A percentile compares a stretch with the other conserved stretches of the same genome.
These are phyloP conservation scores for Argopecten irradians DNA, from an alignment of 1,140 invertebrate genomes.

Conservation along the genomic window DNA sequence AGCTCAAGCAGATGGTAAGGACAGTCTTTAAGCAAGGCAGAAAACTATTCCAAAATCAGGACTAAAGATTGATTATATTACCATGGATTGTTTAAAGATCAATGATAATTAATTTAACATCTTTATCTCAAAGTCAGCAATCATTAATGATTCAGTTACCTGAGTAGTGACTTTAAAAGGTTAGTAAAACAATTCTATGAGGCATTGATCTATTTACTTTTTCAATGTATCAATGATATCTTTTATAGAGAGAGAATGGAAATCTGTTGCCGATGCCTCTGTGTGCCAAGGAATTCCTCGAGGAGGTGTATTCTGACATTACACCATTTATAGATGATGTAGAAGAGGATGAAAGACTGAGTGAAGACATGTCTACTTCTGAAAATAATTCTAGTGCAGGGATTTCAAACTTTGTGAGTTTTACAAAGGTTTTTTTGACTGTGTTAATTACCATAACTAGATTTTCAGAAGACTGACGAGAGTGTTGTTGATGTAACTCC, in stretches of 20 bases:
- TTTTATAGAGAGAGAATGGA: neutral
- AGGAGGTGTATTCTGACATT: neutral
- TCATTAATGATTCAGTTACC: neutral
- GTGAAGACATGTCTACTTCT: neutral
- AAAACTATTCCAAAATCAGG: neutral
- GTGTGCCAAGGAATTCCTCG: neutral
- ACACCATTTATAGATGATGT: neutral
- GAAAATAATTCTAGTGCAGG: neutral
- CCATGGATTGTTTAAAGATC: too few relatives aligned
- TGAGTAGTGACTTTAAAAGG: neutral
- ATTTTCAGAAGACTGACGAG: too few relatives aligned
- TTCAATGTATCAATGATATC: neutral
- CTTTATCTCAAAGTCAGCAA: neutral
- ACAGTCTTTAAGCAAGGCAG: neutral
- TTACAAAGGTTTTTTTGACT: too few relatives aligned
- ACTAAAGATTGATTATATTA: too few relatives aligned
- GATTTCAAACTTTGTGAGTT: neutral
- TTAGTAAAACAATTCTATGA: neutral
- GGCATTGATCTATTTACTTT: neutral
- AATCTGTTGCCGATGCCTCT: neutral
- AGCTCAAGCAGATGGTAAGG: neutral
- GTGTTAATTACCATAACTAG: too few relatives aligned
- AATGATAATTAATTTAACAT: too few relatives aligned
- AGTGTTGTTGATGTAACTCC: too few relatives aligned
- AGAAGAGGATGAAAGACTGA: neutral